Evolutionary conservation across 2,797 vertebrate genomes (phyloP), one percentile per base, ranked within the genome.

Genomic region (Gymnopithys bicolor): DNA sequence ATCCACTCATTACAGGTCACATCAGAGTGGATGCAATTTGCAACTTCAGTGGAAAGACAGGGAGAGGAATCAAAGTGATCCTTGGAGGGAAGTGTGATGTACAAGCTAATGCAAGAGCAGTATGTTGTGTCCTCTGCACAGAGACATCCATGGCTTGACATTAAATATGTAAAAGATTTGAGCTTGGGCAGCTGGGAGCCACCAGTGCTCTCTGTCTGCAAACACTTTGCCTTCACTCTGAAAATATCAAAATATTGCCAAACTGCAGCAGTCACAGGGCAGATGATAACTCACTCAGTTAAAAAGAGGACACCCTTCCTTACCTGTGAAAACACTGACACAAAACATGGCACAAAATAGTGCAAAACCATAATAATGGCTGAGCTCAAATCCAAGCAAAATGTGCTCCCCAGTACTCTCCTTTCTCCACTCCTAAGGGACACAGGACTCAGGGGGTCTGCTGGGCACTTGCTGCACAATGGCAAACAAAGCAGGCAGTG

Each of bases 11-110:
- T n/a, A 13, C 66, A 81, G 84, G 78, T 67, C 91, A 77, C 49
- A 81, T 91, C 84, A 74, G 59, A 71, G 79, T 23, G 23, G 83
- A 87, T 60, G 59, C 35, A 75, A 73, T 75, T 49, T 80, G 49
- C 46, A 63, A 45, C 68, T 90, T 87, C 58, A 66, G 1, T 49
- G 70, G 56, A 74, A 75, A 92, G 66, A 51, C 11, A 64, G 27
- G 11, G 13, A 88, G 87, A 92, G 33, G 62, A 92, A 89, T 81
- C 58, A 4, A 81, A 96, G 46, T 3, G 33, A 92, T 85, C 66
- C 60, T 95, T 46, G 68, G 74, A 95, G 79, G 30, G 55, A 90
- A 80, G 71, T 17, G 52, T 51, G 69, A 91, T 84, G 81, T 91
- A 86, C 51, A 69, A 88, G 76, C 46, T 51, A 86, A 84, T 1